phyloP scores from a whole-genome alignment of 2,888 invertebrate genomes.

The Eueremaeus valkanovi region DNA sequence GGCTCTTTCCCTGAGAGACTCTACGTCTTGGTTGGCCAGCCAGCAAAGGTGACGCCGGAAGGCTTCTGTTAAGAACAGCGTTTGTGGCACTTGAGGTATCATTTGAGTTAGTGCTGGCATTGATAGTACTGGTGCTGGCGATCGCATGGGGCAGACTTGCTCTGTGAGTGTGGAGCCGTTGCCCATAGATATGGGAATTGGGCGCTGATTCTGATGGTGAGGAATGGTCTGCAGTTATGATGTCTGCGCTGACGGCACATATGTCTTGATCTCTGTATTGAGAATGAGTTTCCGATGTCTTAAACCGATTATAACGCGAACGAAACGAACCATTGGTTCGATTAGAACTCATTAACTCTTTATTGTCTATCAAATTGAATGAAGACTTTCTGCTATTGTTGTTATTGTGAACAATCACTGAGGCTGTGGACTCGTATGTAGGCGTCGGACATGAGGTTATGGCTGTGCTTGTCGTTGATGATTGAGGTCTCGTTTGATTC shows the following conservation, averaged over 20 bases:
- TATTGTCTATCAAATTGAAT: background rate
- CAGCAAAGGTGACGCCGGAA: constrained; percentile 46
- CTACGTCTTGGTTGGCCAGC: constrained; percentile 37
- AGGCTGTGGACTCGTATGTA: background rate
- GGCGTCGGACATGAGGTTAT: background rate
- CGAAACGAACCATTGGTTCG: background rate
- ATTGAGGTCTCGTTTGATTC: background rate
- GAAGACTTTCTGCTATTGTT: background rate
- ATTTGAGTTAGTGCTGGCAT: background rate
- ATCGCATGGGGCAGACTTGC: constrained; percentile 1
- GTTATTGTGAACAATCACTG: background rate
- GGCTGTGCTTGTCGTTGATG: background rate
- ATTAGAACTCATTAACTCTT: background rate
- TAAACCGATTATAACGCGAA: background rate
- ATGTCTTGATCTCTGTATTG: background rate
- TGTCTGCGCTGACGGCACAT: background rate
- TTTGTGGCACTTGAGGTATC: constrained; percentile 12
- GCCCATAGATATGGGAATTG: background rate
- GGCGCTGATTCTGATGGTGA: background rate
- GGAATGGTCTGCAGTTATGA: background rate
- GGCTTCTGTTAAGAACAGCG: constrained; percentile 43
- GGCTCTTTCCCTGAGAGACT: constrained; percentile 43
- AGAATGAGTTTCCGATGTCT: background rate
- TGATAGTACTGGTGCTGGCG: constrained; percentile 3
- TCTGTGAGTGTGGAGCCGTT: background rate